These are phyloP conservation scores for Eulemur coronatus DNA, from an alignment of 2,797 vertebrate genomes.

Conservation along the genomic window DNA sequence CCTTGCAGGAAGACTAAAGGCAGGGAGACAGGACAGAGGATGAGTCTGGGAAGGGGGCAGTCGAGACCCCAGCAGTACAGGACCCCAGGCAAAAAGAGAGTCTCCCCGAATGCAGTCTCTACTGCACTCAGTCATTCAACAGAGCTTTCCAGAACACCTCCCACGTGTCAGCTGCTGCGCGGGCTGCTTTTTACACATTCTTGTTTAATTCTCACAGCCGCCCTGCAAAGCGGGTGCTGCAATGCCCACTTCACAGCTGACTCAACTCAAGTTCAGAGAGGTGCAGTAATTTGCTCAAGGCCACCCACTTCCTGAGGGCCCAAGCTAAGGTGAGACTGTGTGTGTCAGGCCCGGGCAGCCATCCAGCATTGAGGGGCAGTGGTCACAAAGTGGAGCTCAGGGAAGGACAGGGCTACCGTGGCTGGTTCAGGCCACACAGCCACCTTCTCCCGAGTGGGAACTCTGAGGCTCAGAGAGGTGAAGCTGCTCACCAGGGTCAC, in stretches of 20 bases:
- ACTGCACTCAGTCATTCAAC: background rate
- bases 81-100: background rate
- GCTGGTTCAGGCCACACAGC: background rate
- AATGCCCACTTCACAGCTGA: background rate
- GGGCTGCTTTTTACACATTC: rapidly evolving
- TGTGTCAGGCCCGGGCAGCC: background rate
- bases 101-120: background rate
- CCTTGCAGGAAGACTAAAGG: conserved; percentile 88
- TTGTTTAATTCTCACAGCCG: background rate
- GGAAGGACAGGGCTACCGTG: too few species aligned
- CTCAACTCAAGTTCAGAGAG: background rate
- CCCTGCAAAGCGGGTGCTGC: background rate
- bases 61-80: background rate
- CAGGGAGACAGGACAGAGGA: background rate
- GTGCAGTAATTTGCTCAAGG: background rate
- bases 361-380: background rate
- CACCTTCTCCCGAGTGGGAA: background rate
- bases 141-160: background rate
- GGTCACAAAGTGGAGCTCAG: background rate
- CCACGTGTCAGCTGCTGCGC: rapidly evolving
- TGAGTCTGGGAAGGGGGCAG: background rate
- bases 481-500: background rate
- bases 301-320: background rate
- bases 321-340: background rate
- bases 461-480: background rate